phyloP scores from a whole-genome alignment of 2,113 vertebrate species.

The Tiliqua scincoides region DNA sequence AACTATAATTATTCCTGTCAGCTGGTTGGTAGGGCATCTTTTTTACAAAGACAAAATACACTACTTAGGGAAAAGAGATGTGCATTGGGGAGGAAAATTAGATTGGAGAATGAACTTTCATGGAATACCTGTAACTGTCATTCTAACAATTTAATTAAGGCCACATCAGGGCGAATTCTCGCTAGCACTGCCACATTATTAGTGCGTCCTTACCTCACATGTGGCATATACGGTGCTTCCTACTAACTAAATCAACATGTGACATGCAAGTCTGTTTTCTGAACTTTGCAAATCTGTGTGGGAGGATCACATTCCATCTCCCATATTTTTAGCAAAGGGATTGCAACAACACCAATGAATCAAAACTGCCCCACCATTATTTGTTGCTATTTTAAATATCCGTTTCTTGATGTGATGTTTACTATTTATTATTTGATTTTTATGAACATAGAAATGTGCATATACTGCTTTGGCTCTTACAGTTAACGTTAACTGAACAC shows the following conservation, averaged over 20 bases:
- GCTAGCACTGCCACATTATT: not conserved
- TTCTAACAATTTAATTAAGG: not conserved
- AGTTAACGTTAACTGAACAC: too few relatives aligned
- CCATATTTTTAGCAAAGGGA: not conserved
- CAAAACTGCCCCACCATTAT: not conserved
- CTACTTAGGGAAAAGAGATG: not conserved
- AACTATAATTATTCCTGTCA: constrained; percentile 6
- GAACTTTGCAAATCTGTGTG: not conserved
- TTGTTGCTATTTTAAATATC: not conserved
- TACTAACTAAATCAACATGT: not conserved
- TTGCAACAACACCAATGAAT: not conserved
- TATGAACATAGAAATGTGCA: not conserved
- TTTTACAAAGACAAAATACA: constrained; percentile 30
- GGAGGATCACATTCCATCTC: not conserved
- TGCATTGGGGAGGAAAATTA: constrained; percentile 28
- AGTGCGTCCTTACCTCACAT: constrained; percentile 1
- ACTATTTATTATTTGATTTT: not conserved
- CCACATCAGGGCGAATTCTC: not conserved
- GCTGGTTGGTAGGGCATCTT: not conserved
- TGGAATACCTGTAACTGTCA: constrained; percentile 4
- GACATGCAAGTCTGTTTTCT: not conserved
- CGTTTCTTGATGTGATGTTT: not conserved
- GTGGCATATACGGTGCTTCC: not conserved
- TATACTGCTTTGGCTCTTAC: too few relatives aligned
- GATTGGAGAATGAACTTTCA: constrained; percentile 25